Evolutionary conservation across 1,140 invertebrate species (phyloP).

Genomic region (Thaumatotibia leucotreta): DNA sequence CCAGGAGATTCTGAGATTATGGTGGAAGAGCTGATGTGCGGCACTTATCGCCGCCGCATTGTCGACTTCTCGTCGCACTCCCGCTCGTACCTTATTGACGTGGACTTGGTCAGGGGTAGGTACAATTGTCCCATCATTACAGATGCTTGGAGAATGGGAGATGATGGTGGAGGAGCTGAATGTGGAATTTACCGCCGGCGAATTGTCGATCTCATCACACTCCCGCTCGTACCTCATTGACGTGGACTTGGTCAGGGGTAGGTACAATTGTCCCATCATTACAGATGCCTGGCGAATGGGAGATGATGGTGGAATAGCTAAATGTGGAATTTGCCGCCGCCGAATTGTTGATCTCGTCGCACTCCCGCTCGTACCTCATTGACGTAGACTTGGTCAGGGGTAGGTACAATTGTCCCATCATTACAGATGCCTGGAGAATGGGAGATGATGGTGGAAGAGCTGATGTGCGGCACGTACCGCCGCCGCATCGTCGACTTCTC

Average conservation of each 20-base stretch:
- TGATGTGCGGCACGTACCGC: no score
- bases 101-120: conserved; percentile 93
- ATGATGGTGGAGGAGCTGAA: no score
- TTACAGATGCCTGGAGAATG: no score
- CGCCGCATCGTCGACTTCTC: conserved; percentile 91
- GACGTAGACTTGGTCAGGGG: conserved; percentile 95
- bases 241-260: no score
- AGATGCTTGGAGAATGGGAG: no score
- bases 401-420: no score
- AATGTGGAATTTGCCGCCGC: conserved; percentile 88
- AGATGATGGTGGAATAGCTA: conserved; percentile 94
- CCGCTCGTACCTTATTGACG: conserved; percentile 95
- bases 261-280: no score
- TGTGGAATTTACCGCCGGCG: conserved; percentile 91
- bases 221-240: no score
- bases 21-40: conserved; percentile 92
- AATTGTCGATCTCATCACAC: no score
- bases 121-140: no score
- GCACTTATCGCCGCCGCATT: conserved; percentile 90
- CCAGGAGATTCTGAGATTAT: conserved; percentile 97
- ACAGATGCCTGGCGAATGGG: conserved; percentile 96
- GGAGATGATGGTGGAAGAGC: no score
- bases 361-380: conserved; percentile 94
- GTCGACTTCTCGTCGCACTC: conserved; percentile 86
- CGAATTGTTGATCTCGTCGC: conserved; percentile 88